These are phyloP conservation scores for Caradrina clavipalpis DNA, from an alignment of 2,888 invertebrate species.

Conservation along the genomic window DNA sequence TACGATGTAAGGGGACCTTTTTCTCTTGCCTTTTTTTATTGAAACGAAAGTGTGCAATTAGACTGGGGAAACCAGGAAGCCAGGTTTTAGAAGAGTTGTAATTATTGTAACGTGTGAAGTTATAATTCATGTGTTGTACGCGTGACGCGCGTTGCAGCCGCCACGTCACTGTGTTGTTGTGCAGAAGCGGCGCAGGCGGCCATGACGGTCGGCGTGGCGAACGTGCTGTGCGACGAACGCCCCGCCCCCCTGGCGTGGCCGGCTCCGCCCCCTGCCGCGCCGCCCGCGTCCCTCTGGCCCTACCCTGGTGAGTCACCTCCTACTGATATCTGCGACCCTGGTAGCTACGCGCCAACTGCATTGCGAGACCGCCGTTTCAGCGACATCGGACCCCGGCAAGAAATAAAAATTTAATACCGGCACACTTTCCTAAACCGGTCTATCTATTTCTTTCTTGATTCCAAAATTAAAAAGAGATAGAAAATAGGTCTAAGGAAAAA, in stretches of 20 bases:
- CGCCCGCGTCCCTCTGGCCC: conserved; percentile 95
- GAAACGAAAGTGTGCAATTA: background rate
- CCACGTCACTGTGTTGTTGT: conserved; percentile 85
- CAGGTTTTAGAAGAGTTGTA: conserved; percentile 17
- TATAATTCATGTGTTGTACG: conserved; percentile 56
- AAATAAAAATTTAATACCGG: conserved; percentile 57
- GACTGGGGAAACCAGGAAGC: background rate
- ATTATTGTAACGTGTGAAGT: conserved; percentile 29
- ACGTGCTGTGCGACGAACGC: conserved; percentile 92
- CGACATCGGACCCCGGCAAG: conserved; percentile 65
- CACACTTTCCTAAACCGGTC: conserved; percentile 31
- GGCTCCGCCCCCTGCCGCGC: conserved; percentile 90
- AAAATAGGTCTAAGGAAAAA: conserved; percentile 47
- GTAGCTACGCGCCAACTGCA: conserved; percentile 90
- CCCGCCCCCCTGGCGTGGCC: conserved; percentile 91
- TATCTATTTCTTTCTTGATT: conserved; percentile 42
- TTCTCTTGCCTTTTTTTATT: background rate
- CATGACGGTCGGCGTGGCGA: conserved; percentile 92
- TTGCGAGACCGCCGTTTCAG: conserved; percentile 85
- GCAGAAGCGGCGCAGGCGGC: conserved; percentile 92
- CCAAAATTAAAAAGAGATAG: conserved; percentile 60
- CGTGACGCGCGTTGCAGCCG: conserved; percentile 74
- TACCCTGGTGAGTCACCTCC: conserved; percentile 93
- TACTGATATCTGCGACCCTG: conserved; percentile 82
- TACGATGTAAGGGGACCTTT: background rate